These are phyloP conservation scores for Montipora foliosa DNA, from an alignment of 64 coral and sea anemone species.

Conservation along the genomic window DNA sequence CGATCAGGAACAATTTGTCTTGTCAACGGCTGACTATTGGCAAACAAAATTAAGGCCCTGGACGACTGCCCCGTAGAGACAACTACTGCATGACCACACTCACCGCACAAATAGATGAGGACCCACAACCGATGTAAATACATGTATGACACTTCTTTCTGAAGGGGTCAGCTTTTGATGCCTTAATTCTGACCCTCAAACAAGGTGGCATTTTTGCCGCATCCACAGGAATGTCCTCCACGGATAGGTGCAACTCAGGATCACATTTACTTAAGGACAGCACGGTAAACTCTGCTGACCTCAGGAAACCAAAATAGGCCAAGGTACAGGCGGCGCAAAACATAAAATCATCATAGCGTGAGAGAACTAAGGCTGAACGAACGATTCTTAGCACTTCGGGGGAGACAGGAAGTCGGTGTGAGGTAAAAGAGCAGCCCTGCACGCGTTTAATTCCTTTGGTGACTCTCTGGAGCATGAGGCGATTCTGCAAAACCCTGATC, in stretches of 20 bases:
- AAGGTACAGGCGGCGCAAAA: background rate
- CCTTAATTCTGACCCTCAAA: background rate
- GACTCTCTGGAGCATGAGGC: background rate
- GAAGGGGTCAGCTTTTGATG: conserved; percentile 55
- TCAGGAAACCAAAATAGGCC: conserved; percentile 1
- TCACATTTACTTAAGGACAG: background rate
- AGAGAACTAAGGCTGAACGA: background rate
- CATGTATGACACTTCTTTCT: background rate
- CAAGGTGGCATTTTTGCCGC: background rate
- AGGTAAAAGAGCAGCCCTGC: background rate
- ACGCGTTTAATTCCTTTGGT: background rate
- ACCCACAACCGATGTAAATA: background rate
- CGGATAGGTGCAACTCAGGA: background rate
- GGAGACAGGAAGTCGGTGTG: background rate
- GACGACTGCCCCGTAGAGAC: too few species aligned
- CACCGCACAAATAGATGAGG: background rate
- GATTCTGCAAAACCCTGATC: background rate
- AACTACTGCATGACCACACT: background rate
- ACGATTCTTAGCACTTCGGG: background rate
- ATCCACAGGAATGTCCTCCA: background rate
- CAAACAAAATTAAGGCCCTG: too few species aligned
- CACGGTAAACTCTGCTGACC: background rate
- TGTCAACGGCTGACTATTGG: too few species aligned
- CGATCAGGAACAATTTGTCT: too few species aligned
- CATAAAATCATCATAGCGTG: background rate